These are phyloP conservation scores for Cyanistes caeruleus DNA, from an alignment of 2,113 vertebrate species.

Conservation along the genomic window DNA sequence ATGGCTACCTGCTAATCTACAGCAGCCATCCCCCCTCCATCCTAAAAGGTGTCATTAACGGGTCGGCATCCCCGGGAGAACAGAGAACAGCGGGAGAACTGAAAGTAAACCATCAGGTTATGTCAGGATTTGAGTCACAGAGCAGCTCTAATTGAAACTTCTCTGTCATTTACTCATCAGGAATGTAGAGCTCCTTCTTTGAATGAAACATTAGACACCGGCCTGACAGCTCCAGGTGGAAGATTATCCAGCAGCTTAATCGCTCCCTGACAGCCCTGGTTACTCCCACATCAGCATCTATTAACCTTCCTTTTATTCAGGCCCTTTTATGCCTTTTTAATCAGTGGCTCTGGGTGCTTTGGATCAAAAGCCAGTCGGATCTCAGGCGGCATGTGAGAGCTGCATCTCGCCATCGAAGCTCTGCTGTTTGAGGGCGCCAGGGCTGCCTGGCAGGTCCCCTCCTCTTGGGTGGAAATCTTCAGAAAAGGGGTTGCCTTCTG, in stretches of 20 bases:
- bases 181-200: slow-evolving; percentile 29
- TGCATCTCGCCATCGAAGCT: neutral
- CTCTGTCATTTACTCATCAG: slow-evolving; percentile 72
- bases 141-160: slow-evolving; percentile 70
- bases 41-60: slow-evolving; percentile 38
- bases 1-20: slow-evolving; percentile 24
- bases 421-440: neutral
- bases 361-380: neutral
- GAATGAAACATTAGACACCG: slow-evolving; percentile 62
- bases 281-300: slow-evolving; percentile 42
- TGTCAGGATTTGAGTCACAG: slow-evolving; percentile 42
- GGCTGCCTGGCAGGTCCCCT: neutral
- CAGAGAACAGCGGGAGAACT: slow-evolving; percentile 21
- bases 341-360: neutral
- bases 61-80: slow-evolving; percentile 1
- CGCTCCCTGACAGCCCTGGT: slow-evolving; percentile 52
- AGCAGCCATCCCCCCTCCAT: neutral
- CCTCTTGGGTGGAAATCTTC: neutral
- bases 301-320: slow-evolving; percentile 32
- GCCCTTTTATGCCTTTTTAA: neutral
- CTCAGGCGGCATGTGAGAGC: neutral
- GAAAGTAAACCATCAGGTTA: slow-evolving; percentile 16
- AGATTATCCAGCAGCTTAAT: slow-evolving; percentile 61
- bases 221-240: slow-evolving; percentile 69
- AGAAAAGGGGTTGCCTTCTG: neutral